Evolutionary conservation across 2,888 invertebrate genomes (phyloP).

Genomic region (Andrena marginata): DNA sequence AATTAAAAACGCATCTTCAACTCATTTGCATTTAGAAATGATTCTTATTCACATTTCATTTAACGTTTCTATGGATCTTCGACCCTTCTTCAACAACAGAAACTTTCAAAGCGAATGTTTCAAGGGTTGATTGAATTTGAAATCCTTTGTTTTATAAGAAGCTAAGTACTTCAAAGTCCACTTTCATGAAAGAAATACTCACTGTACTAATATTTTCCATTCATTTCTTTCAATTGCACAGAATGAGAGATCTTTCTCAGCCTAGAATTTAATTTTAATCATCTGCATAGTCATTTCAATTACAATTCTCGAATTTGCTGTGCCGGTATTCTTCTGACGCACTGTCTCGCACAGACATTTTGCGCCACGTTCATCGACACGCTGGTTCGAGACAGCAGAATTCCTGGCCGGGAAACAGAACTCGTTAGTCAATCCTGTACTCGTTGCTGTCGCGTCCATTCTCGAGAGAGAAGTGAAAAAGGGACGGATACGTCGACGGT

Average conservation of each 20-base stretch:
- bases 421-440: slow-evolving; percentile 65
- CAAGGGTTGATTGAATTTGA: too few relatives aligned
- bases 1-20: too few relatives aligned
- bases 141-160: not conserved
- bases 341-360: not conserved
- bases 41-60: too few relatives aligned
- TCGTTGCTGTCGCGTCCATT: slow-evolving; percentile 36
- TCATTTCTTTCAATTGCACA: not conserved
- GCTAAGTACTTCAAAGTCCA: not conserved
- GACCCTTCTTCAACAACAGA: too few relatives aligned
- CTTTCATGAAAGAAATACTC: slow-evolving; percentile 5
- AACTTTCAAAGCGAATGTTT: too few relatives aligned
- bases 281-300: not conserved
- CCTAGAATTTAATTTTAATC: too few relatives aligned
- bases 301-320: not conserved
- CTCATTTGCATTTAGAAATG: too few relatives aligned
- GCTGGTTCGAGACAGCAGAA: slow-evolving; percentile 8
- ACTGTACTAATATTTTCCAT: not conserved
- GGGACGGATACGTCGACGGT: slow-evolving; percentile 30
- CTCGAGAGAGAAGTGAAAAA: slow-evolving; percentile 1
- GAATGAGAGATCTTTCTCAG: too few relatives aligned
- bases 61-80: too few relatives aligned
- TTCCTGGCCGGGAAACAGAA: slow-evolving; percentile 34
- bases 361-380: not conserved
- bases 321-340: too few relatives aligned